These are phyloP conservation scores for Athalia cordata DNA, from an alignment of 2,888 invertebrate genomes.

Conservation along the genomic window DNA sequence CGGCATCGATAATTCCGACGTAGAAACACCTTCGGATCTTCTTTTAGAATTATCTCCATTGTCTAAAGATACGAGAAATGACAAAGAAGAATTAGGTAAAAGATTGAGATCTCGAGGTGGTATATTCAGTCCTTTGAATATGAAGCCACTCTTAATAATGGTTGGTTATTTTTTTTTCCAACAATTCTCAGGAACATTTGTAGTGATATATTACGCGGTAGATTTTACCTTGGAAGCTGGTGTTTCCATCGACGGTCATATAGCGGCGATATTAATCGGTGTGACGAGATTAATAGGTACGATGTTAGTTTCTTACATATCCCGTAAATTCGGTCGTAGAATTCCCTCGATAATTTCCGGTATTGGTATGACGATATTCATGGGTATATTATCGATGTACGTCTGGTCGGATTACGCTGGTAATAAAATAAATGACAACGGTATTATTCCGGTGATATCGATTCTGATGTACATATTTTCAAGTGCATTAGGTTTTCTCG, in stretches of 20 bases:
- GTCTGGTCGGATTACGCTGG: slow-evolving; percentile 65
- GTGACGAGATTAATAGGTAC: slow-evolving; percentile 73
- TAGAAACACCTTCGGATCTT: slow-evolving; percentile 55
- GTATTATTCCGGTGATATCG: slow-evolving; percentile 72
- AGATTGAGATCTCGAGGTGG: neutral
- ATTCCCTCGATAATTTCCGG: slow-evolving; percentile 78
- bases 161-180: slow-evolving; percentile 76
- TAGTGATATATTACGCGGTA: slow-evolving; percentile 77
- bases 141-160: slow-evolving; percentile 75
- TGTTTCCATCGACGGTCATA: slow-evolving; percentile 73
- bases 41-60: slow-evolving; percentile 51
- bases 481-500: slow-evolving; percentile 76
- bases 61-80: too few relatives aligned
- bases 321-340: slow-evolving; percentile 77
- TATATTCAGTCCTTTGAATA: slow-evolving; percentile 29
- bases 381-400: slow-evolving; percentile 74
- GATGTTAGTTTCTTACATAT: slow-evolving; percentile 72
- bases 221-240: slow-evolving; percentile 75
- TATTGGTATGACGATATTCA: slow-evolving; percentile 75
- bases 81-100: too few relatives aligned
- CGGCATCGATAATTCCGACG: slow-evolving; percentile 61
- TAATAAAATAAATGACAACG: slow-evolving; percentile 57
- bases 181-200: slow-evolving; percentile 77
- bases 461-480: slow-evolving; percentile 75
- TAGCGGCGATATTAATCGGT: slow-evolving; percentile 75